Conservation (phyloP, 2,113 vertebrate species). For the Anolis carolinensis region DNA sequence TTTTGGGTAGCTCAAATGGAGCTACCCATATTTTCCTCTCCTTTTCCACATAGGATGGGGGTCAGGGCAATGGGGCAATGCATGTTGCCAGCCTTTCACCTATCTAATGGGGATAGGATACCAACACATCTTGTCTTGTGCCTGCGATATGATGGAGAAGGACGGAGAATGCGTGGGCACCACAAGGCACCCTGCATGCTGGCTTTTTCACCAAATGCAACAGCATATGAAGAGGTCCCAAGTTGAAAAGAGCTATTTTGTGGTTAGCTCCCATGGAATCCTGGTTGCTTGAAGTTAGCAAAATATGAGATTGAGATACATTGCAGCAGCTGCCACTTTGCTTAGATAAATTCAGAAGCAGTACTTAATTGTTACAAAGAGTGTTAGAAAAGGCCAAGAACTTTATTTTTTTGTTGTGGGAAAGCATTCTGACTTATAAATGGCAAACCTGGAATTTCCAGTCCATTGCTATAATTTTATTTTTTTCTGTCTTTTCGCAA, state of each 20-base stretch:
- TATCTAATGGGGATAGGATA: too few relatives aligned
- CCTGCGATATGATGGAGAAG: too few relatives aligned
- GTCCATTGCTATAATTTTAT: neutral
- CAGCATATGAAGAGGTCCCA: too few relatives aligned
- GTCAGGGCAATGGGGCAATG: too few relatives aligned
- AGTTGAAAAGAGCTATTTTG: neutral
- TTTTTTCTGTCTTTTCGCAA: neutral
- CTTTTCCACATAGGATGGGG: too few relatives aligned
- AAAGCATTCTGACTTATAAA: neutral
- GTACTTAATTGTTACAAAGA: conserved; percentile 16
- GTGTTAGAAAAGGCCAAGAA: neutral
- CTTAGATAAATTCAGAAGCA: neutral
- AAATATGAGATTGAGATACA: neutral
- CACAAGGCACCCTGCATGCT: too few relatives aligned
- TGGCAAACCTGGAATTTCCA: conserved; percentile 19
- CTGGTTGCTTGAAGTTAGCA: neutral
- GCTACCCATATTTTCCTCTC: too few relatives aligned
- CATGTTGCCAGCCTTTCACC: too few relatives aligned
- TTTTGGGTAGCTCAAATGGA: too few relatives aligned
- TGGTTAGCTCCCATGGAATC: neutral
- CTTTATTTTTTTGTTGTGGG: neutral
- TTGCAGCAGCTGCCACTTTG: neutral
- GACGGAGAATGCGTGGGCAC: too few relatives aligned
- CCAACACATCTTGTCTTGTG: too few relatives aligned
- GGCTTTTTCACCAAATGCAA: too few relatives aligned